A percentile compares a stretch with the other conserved stretches of the same genome.
These are phyloP conservation scores for Schlechtendalia chinensis DNA, from an alignment of 1,140 invertebrate genomes.

Conservation along the genomic window DNA sequence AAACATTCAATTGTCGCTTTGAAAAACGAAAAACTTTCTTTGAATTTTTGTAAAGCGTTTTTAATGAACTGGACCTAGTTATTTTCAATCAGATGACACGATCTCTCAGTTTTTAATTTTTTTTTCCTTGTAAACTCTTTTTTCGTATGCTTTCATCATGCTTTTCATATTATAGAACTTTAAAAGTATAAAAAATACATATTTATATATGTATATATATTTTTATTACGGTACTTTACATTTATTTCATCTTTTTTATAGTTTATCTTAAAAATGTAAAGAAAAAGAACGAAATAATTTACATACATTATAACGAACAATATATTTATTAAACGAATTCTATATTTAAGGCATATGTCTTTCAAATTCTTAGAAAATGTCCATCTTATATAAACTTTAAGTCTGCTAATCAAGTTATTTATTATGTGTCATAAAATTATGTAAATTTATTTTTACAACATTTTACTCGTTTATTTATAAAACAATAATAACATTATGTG, in stretches of 20 bases:
- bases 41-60: not conserved
- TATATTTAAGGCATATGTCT: conserved; percentile 7
- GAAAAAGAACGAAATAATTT: not conserved
- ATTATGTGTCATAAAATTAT: conserved; percentile 13
- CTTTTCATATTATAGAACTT: not conserved
- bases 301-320: not conserved
- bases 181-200: not conserved
- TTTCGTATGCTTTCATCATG: not conserved
- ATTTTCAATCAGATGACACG: conserved; percentile 11
- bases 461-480: not conserved
- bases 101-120: conserved; percentile 1
- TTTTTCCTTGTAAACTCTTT: not conserved
- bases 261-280: not conserved
- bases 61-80: conserved; percentile 3
- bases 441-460: conserved; percentile 30
- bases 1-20: conserved; percentile 3
- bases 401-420: conserved; percentile 11
- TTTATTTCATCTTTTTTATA: not conserved
- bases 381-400: not conserved
- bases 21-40: not conserved
- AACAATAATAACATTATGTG: not conserved
- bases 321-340: not conserved
- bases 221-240: not conserved
- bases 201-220: not conserved
- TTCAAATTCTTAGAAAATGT: not conserved